phyloP scores from a whole-genome alignment of 1,140 invertebrate genomes.

The Elymnias hypermnestra region DNA sequence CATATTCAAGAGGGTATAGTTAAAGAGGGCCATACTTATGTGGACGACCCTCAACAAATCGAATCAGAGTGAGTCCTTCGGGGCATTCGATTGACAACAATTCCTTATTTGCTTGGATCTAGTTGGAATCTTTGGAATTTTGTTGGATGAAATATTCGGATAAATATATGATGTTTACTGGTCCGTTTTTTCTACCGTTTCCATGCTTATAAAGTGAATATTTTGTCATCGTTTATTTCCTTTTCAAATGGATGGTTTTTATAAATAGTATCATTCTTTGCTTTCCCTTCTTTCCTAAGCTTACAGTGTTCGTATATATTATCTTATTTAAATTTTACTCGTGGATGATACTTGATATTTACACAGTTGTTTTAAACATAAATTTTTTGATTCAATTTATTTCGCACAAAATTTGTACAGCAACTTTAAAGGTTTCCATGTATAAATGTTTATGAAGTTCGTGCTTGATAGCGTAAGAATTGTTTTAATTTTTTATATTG shows the following conservation, averaged over 20 bases:
- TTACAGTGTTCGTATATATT: no score
- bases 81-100: slow-evolving; percentile 17
- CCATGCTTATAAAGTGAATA: background rate
- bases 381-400: no score
- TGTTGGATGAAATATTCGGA: slow-evolving; percentile 4
- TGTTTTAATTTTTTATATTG: no score
- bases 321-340: no score
- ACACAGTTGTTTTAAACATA: no score
- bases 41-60: slow-evolving; percentile 10
- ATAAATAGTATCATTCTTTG: no score
- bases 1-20: slow-evolving; percentile 1
- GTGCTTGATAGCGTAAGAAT: no score
- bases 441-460: no score
- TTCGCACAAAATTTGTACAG: no score
- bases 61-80: slow-evolving; percentile 17
- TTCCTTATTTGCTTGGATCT: slow-evolving; percentile 12
- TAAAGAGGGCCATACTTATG: slow-evolving; percentile 1
- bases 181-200: background rate
- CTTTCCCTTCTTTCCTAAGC: no score
- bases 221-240: background rate
- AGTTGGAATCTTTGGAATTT: background rate
- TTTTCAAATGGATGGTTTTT: background rate
- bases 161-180: slow-evolving; percentile 5
- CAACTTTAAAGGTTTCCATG: no score
- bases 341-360: no score